Evolutionary conservation across 1,140 invertebrate genomes (phyloP).

Genomic region (Trypoxylus dichotomus): DNA sequence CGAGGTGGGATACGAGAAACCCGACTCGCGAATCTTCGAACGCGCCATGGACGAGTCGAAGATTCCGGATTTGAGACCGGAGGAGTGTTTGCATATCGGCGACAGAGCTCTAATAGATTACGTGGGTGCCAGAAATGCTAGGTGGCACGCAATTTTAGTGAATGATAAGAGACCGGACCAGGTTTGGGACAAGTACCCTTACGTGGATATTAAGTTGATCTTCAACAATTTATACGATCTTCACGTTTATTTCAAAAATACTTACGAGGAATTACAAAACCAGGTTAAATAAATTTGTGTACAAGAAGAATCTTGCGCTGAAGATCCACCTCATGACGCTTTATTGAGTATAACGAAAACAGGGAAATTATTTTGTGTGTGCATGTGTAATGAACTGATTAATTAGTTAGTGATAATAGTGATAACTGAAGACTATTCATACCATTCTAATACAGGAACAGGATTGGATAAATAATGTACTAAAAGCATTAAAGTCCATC

Average conservation of each 20-base stretch:
- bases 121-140: constrained; percentile 68
- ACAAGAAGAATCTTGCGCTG: neutral
- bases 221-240: constrained; percentile 45
- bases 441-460: too few species aligned
- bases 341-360: too few species aligned
- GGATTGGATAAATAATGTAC: too few species aligned
- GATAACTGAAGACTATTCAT: too few species aligned
- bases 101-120: constrained; percentile 78
- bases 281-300: neutral
- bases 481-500: too few species aligned
- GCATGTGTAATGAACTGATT: too few species aligned
- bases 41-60: constrained; percentile 62
- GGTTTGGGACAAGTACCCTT: constrained; percentile 42
- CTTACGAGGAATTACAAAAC: neutral
- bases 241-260: constrained; percentile 31
- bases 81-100: constrained; percentile 79
- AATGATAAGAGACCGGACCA: constrained; percentile 38
- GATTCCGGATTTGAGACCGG: constrained; percentile 54
- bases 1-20: constrained; percentile 72
- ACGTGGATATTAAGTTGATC: constrained; percentile 41
- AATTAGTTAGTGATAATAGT: too few species aligned
- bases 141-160: constrained; percentile 73
- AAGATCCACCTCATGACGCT: too few species aligned
- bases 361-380: too few species aligned
- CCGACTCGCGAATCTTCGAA: constrained; percentile 72